Percentiles rank a stretch among this genome's conserved stretches.
phyloP scores from a whole-genome alignment of 2,113 vertebrate genomes.

The Delphinus delphis region DNA sequence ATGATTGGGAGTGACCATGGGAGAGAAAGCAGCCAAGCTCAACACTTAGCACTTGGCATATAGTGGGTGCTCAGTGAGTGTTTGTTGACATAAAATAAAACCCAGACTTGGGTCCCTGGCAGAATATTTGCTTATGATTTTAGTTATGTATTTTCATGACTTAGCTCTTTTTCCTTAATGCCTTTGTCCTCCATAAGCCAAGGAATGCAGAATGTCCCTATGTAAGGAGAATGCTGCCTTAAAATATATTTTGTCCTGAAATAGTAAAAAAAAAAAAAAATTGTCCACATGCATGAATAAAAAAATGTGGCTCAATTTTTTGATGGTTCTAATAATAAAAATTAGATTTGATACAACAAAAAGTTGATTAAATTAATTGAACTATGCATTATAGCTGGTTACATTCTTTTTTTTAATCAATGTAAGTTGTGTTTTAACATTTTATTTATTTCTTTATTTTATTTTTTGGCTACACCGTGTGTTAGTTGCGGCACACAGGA shows the following conservation, averaged over 20 bases:
- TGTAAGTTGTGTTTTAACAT: too few relatives aligned
- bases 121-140: slow-evolving; percentile 7
- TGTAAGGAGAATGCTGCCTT: background rate
- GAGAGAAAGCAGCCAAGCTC: background rate
- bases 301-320: background rate
- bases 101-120: background rate
- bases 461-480: too few relatives aligned
- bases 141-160: background rate
- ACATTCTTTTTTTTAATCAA: too few relatives aligned
- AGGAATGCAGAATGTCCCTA: background rate
- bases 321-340: background rate
- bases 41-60: background rate
- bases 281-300: background rate
- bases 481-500: too few relatives aligned
- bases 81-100: background rate
- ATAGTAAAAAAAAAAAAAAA: background rate
- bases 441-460: too few relatives aligned
- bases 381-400: background rate
- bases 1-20: background rate
- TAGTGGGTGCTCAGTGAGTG: background rate
- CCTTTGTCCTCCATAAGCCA: background rate
- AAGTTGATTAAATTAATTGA: background rate
- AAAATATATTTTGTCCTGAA: background rate
- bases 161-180: background rate
- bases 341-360: background rate